phyloP scores from a whole-genome alignment of 2,888 invertebrate species.

The Melinaea marsaeus region DNA sequence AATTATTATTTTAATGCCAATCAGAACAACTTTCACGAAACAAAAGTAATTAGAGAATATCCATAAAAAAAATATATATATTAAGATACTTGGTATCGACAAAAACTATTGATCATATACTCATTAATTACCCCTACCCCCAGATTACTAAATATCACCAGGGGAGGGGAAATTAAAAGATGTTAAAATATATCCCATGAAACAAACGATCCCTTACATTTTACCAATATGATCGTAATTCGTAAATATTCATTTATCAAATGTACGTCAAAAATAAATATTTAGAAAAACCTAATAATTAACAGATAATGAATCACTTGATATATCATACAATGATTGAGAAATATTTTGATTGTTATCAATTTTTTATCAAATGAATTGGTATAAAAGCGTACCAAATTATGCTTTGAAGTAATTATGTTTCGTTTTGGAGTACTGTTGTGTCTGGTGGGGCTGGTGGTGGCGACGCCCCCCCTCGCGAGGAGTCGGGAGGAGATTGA shows the following conservation, averaged over 20 bases:
- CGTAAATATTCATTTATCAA: background rate
- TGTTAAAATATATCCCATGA: too few relatives aligned
- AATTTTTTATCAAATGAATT: slow-evolving; percentile 14
- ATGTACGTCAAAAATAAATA: background rate
- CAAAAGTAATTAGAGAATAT: too few relatives aligned
- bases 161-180: too few relatives aligned
- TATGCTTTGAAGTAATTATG: slow-evolving; percentile 39
- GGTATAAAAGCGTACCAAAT: slow-evolving; percentile 22
- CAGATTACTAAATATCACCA: too few relatives aligned
- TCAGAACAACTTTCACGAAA: too few relatives aligned
- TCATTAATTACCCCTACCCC: too few relatives aligned
- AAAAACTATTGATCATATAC: too few relatives aligned
- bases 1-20: too few relatives aligned
- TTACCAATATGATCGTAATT: background rate
- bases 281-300: background rate
- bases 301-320: background rate
- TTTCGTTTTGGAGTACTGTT: slow-evolving; percentile 42
- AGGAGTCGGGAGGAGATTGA: slow-evolving; percentile 56
- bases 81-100: too few relatives aligned
- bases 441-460: slow-evolving; percentile 43
- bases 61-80: too few relatives aligned
- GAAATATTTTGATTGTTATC: background rate
- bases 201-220: background rate
- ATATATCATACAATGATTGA: background rate
- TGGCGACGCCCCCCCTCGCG: slow-evolving; percentile 48